A percentile compares a stretch with the other conserved stretches of the same genome.
Conservation (phyloP, 2,797 vertebrate species). For the Melanotaenia pygmaea region DNA sequence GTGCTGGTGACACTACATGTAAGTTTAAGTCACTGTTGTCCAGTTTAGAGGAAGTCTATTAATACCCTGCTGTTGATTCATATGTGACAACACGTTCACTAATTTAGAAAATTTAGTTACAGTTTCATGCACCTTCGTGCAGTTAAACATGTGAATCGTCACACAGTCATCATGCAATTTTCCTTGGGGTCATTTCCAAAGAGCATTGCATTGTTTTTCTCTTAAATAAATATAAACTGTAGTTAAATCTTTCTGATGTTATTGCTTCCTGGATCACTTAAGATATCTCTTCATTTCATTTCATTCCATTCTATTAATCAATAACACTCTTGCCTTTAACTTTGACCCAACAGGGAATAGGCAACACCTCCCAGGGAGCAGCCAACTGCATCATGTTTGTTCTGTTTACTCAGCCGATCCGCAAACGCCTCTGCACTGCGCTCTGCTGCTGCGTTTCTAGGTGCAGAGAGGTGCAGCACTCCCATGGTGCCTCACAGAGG, state of each 20-base stretch:
- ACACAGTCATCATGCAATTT: not conserved
- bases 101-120: not conserved
- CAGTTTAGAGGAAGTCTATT: not conserved
- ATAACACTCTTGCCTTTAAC: not conserved
- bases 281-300: not conserved
- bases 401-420: slow-evolving; percentile 86
- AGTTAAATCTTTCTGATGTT: no score
- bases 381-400: slow-evolving; percentile 97
- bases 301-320: not conserved
- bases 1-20: slow-evolving; percentile 92
- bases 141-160: not conserved
- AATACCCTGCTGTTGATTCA: not conserved
- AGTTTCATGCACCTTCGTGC: not conserved
- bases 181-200: not conserved
- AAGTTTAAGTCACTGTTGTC: slow-evolving; percentile 64
- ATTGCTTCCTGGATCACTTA: no score
- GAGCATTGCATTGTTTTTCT: not conserved
- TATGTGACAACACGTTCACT: not conserved
- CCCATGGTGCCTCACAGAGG: not conserved
- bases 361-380: slow-evolving; percentile 96
- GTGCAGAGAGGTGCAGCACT: not conserved
- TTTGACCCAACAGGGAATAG: slow-evolving; percentile 86
- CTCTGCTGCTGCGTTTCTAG: slow-evolving; percentile 81
- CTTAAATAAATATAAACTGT: no score
- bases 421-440: slow-evolving; percentile 79